These are phyloP conservation scores for Polydesmus complanatus DNA, from an alignment of 2,888 invertebrate species.

Conservation along the genomic window DNA sequence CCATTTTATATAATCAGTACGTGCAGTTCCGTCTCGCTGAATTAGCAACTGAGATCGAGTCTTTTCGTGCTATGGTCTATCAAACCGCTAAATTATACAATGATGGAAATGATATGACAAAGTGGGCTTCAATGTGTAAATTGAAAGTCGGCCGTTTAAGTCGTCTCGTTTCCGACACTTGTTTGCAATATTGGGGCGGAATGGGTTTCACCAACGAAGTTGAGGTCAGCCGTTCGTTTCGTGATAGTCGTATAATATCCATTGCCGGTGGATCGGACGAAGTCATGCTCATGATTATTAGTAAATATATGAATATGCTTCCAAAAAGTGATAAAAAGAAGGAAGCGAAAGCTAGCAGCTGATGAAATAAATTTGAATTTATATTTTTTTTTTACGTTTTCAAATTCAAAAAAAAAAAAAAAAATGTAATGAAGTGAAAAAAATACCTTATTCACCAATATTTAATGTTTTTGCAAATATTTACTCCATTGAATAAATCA, in stretches of 20 bases:
- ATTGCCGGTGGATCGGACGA: constrained; percentile 45
- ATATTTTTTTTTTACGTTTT: no score
- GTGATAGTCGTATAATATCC: constrained; percentile 38
- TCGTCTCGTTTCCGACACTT: constrained; percentile 37
- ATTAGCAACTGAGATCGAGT: constrained; percentile 40
- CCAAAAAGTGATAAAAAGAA: no score
- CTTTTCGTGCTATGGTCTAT: constrained; percentile 36
- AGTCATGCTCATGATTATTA: constrained; percentile 42
- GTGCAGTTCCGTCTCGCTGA: constrained; percentile 43
- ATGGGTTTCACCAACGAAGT: constrained; percentile 41
- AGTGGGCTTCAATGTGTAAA: constrained; percentile 42
- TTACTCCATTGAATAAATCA: no score
- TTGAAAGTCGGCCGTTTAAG: constrained; percentile 39
- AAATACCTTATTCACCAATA: no score
- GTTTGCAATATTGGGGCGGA: constrained; percentile 44
- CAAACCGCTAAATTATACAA: constrained; percentile 29
- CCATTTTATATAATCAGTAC: constrained; percentile 34
- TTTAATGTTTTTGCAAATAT: no score
- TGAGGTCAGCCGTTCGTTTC: constrained; percentile 28
- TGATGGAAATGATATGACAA: constrained; percentile 37
- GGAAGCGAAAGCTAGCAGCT: no score
- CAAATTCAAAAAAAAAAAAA: no score
- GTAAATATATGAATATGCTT: constrained; percentile 40
- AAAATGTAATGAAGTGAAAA: no score
- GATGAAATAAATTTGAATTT: no score